Percentiles rank a stretch among this genome's conserved stretches.
Conservation (phyloP, 2,113 vertebrate genomes). For the Psettodes erumei region DNA sequence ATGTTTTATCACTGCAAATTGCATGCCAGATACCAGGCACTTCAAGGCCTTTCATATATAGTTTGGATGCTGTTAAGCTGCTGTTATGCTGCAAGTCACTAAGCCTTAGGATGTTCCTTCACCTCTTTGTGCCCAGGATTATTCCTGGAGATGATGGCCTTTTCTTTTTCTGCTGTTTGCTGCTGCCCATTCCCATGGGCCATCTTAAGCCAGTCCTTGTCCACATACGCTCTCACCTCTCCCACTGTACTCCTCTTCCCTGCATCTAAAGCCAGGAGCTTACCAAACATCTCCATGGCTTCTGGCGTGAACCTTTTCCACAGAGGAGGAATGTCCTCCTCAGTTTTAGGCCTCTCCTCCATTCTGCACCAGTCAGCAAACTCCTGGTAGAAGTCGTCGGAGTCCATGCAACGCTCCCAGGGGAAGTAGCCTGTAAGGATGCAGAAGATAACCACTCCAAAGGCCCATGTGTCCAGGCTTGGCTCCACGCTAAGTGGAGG, state of each 20-base stretch:
- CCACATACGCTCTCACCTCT: slow-evolving; percentile 78
- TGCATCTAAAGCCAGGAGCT: slow-evolving; percentile 86
- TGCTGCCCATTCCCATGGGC: slow-evolving; percentile 2
- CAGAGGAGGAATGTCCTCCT: slow-evolving; percentile 84
- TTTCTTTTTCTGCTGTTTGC: slow-evolving; percentile 21
- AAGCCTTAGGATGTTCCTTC: slow-evolving; percentile 4
- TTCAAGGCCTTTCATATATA: neutral
- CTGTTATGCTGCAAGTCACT: neutral
- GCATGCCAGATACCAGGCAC: neutral
- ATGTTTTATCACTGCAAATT: slow-evolving; percentile 12
- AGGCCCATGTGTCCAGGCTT: slow-evolving; percentile 92
- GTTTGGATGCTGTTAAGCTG: neutral
- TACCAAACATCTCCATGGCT: slow-evolving; percentile 87
- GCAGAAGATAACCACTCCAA: slow-evolving; percentile 93
- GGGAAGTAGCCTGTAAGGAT: slow-evolving; percentile 95
- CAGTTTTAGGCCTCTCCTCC: slow-evolving; percentile 66
- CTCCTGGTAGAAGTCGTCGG: slow-evolving; percentile 92
- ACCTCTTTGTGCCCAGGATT: slow-evolving; percentile 7
- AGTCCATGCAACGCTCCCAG: slow-evolving; percentile 88
- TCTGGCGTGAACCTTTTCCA: slow-evolving; percentile 87
- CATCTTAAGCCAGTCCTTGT: slow-evolving; percentile 80
- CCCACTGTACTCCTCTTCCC: slow-evolving; percentile 79
- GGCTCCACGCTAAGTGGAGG: slow-evolving; percentile 87
- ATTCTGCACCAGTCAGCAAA: slow-evolving; percentile 86
- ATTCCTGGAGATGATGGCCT: slow-evolving; percentile 18